Base-by-base conservation (phyloP, 2,113 vertebrate genomes). In the Mandrillus leucophaeus region DNA sequence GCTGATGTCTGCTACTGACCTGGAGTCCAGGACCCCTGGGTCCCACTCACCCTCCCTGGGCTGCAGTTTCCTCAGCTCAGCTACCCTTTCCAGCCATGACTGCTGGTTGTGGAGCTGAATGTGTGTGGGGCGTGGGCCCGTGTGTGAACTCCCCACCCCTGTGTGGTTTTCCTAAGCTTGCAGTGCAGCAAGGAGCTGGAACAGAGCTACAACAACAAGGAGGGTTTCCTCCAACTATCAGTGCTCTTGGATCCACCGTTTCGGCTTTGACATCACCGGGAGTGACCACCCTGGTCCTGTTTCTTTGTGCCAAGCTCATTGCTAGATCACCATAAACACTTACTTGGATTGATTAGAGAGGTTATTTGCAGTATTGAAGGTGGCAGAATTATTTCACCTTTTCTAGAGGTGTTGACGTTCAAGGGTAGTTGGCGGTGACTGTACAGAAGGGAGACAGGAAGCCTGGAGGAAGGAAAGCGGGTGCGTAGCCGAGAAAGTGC, bases 401-500 rank as follows among this genome's bases (percentile, higher is more conserved):
- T 52, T 43, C 45, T 45, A 38, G 50, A 66, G 79, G 30, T 92
- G 79, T 61, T 94, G 96, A 93, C 57, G 6, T 85, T 86, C 38
- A 50, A 93, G 79, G 78, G n/a, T 59, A 38, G 11, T 61, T 55
- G 87, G n/a, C 43, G 72, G 84, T 50, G 92, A 50, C 17, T 6
- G 23, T 52, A n/a, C 85, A 66, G 88, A 48, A 48, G 25, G 85
- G 78, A 78, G 70, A 57, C 43, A 59, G 86, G 83, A 86, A 80
- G 14, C 76, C 68, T 83, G 84, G 88, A 94, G 90, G 92, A 78
- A 90, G 50, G 97, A 75, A 90, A 52, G 68, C 13, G 88, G 79
- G 87, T 83, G 61, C 1, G 35, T 8, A 50, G 73, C 88, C 61
- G 82, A 92, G 89, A 79, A 90, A 48, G 64, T 18, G 13, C 66